A percentile compares a stretch with the other conserved stretches of the same genome.
These are phyloP conservation scores for Oriolus oriolus DNA, from an alignment of 2,113 vertebrate genomes.

Conservation along the genomic window DNA sequence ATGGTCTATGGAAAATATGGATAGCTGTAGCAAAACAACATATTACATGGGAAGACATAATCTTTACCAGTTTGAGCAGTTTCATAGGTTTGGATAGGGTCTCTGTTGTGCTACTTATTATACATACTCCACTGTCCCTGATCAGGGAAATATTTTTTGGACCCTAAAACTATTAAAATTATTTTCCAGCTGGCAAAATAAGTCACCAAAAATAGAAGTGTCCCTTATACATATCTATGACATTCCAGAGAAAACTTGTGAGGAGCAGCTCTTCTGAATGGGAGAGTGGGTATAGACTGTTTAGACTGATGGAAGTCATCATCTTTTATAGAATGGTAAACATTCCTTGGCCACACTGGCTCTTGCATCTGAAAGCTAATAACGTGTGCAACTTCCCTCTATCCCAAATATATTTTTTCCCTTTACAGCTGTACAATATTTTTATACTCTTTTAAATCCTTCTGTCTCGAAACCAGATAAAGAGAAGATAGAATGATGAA, in stretches of 20 bases:
- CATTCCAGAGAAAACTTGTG: neutral
- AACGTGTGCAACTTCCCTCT: neutral
- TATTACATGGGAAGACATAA: neutral
- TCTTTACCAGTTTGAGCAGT: neutral
- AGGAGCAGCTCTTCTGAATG: neutral
- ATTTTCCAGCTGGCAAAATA: neutral
- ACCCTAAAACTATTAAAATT: neutral
- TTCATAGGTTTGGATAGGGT: neutral
- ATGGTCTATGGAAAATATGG: neutral
- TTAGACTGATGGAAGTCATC: neutral
- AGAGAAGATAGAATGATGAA: neutral
- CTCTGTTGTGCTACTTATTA: neutral
- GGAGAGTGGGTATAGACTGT: neutral
- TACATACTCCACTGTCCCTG: neutral
- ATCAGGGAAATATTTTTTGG: neutral
- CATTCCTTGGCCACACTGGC: neutral
- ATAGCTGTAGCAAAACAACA: neutral
- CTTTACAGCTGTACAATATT: neutral
- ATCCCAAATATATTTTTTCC: neutral
- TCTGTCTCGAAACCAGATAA: neutral
- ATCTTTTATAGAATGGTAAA: neutral
- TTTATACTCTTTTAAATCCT: neutral
- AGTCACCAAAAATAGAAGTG: neutral
- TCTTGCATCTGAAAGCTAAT: neutral
- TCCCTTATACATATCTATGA: neutral